Conservation (phyloP, 2,113 vertebrate genomes). For the Salvelinus fontinalis region DNA sequence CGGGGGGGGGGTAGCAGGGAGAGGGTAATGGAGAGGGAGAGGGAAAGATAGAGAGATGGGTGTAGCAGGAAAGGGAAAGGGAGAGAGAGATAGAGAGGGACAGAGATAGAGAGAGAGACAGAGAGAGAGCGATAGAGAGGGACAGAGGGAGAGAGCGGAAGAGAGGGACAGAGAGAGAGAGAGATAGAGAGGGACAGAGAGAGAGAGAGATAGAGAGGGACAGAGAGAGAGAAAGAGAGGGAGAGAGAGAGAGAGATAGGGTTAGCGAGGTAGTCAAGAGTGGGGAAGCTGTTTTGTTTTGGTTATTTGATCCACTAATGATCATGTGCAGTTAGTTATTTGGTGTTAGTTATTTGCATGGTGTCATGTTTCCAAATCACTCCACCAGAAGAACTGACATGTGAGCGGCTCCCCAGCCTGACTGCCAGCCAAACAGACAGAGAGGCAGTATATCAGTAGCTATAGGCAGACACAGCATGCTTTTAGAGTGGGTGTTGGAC, state of each 20-base stretch:
- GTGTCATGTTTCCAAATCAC: not conserved
- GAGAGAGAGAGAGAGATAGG: too few relatives aligned
- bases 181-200: too few relatives aligned
- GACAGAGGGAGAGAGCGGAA: too few relatives aligned
- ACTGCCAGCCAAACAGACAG: conserved; percentile 20
- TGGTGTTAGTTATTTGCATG: not conserved
- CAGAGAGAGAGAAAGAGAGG: too few relatives aligned
- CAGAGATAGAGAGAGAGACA: not conserved
- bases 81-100: accelerated
- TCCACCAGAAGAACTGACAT: conserved; percentile 29
- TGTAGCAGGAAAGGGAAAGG: not conserved
- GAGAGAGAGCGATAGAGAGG: accelerated
- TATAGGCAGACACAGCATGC: conserved; percentile 14
- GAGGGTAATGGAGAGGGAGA: too few relatives aligned
- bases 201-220: too few relatives aligned
- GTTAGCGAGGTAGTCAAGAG: too few relatives aligned
- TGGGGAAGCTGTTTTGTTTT: not conserved
- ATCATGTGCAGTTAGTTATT: not conserved
- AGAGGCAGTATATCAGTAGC: conserved; percentile 1
- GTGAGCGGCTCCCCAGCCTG: not conserved
- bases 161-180: too few relatives aligned
- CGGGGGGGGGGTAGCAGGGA: not conserved
- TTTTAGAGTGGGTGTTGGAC: conserved; percentile 41
- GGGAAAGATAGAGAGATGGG: too few relatives aligned
- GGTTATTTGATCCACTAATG: not conserved